These are phyloP conservation scores for Emydura subglobosa DNA, from an alignment of 2,113 vertebrate genomes.

Conservation along the genomic window DNA sequence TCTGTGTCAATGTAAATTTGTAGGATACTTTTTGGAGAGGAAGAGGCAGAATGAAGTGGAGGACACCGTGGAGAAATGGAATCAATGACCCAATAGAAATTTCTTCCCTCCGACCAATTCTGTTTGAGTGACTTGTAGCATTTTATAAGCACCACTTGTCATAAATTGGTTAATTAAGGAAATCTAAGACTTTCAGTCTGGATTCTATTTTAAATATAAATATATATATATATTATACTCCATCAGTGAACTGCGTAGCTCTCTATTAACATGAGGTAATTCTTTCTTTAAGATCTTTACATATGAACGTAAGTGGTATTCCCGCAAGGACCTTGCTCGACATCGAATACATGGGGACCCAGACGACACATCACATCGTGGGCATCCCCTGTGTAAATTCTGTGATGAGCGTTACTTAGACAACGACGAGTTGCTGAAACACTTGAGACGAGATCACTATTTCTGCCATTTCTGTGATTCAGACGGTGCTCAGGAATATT, in stretches of 20 bases:
- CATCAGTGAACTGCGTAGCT: rapidly evolving
- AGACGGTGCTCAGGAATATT: slow-evolving; percentile 97
- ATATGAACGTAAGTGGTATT: slow-evolving; percentile 95
- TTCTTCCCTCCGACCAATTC: background rate
- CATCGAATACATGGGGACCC: slow-evolving; percentile 95
- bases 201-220: background rate
- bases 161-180: background rate
- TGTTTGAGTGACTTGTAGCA: background rate
- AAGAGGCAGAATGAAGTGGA: background rate
- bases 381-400: slow-evolving; percentile 97
- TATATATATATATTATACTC: background rate
- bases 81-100: background rate
- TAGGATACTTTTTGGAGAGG: background rate
- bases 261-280: rapidly evolving
- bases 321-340: slow-evolving; percentile 93
- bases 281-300: slow-evolving; percentile 88
- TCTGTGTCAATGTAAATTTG: background rate
- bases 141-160: background rate
- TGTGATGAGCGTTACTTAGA: slow-evolving; percentile 96
- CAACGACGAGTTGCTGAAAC: slow-evolving; percentile 96
- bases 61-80: background rate
- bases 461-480: slow-evolving; percentile 99
- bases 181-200: background rate
- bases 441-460: slow-evolving; percentile 94
- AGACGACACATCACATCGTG: slow-evolving; percentile 95